Percentiles rank a stretch among this genome's conserved stretches.
Conservation (phyloP, 2,888 invertebrate species). For the Athalia cordata region DNA sequence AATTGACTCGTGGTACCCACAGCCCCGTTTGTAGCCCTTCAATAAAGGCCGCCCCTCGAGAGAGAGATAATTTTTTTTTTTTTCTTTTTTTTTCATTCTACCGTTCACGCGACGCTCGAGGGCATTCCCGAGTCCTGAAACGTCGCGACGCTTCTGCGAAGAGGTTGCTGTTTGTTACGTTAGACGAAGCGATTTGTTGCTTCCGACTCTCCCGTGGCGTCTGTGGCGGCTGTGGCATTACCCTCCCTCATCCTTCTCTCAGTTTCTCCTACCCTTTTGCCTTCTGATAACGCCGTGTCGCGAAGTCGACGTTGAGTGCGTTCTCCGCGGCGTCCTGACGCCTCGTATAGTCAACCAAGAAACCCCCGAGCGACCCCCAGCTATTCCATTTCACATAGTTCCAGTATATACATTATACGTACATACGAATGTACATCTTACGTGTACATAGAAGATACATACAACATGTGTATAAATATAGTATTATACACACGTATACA, state of each 20-base stretch:
- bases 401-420: slow-evolving; percentile 8
- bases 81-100: not conserved
- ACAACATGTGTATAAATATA: too few species aligned
- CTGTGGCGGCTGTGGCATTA: slow-evolving; percentile 17
- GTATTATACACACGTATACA: not conserved
- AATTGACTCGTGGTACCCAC: slow-evolving; percentile 5
- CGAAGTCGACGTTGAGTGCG: slow-evolving; percentile 36
- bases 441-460: not conserved
- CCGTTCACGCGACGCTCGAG: not conserved
- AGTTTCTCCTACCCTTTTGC: not conserved
- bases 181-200: slow-evolving; percentile 64
- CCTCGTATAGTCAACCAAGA: slow-evolving; percentile 17
- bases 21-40: not conserved
- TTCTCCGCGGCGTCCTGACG: slow-evolving; percentile 32
- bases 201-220: slow-evolving; percentile 33
- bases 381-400: not conserved
- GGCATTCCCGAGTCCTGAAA: not conserved
- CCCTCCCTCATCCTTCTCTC: not conserved
- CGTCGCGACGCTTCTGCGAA: not conserved
- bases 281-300: slow-evolving; percentile 30
- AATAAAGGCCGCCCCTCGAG: not conserved
- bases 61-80: slow-evolving; percentile 9
- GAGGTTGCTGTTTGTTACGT: slow-evolving; percentile 62
- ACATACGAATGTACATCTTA: not conserved
- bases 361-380: not conserved